These are phyloP conservation scores for Zhengitettix transpicula DNA, from an alignment of 2,888 invertebrate species.

Conservation along the genomic window DNA sequence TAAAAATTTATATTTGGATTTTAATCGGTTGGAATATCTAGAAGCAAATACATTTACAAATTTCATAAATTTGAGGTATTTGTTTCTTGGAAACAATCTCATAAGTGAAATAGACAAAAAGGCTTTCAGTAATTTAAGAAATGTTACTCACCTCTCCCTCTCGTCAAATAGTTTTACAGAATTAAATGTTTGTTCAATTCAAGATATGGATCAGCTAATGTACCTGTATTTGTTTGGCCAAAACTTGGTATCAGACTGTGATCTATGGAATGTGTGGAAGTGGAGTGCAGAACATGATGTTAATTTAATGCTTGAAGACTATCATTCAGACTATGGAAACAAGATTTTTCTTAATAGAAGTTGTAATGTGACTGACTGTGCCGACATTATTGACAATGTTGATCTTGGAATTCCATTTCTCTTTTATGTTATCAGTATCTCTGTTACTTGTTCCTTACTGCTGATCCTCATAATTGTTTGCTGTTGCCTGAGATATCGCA, in stretches of 20 bases:
- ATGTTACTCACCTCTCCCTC: neutral
- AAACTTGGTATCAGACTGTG: conserved; percentile 1
- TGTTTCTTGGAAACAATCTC: neutral
- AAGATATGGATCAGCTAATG: neutral
- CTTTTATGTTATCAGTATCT: too few relatives aligned
- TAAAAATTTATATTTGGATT: conserved; percentile 1
- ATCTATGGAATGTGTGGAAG: conserved; percentile 1
- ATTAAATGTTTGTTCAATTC: neutral
- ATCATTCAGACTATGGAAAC: too few relatives aligned
- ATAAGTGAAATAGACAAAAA: neutral
- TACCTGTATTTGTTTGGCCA: neutral
- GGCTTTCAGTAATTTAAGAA: neutral
- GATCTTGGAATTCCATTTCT: too few relatives aligned
- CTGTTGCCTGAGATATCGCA: too few relatives aligned
- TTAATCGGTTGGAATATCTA: neutral
- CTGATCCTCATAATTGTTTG: too few relatives aligned
- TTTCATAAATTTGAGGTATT: neutral
- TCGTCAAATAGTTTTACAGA: neutral
- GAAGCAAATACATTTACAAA: neutral
- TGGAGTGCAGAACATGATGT: conserved; percentile 2
- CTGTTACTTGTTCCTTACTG: too few relatives aligned
- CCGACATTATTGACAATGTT: too few relatives aligned
- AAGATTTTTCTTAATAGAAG: too few relatives aligned
- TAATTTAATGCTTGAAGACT: neutral
- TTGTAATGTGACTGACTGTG: too few relatives aligned